These are phyloP conservation scores for Rana temporaria DNA, from an alignment of 2,113 vertebrate genomes.

Conservation along the genomic window DNA sequence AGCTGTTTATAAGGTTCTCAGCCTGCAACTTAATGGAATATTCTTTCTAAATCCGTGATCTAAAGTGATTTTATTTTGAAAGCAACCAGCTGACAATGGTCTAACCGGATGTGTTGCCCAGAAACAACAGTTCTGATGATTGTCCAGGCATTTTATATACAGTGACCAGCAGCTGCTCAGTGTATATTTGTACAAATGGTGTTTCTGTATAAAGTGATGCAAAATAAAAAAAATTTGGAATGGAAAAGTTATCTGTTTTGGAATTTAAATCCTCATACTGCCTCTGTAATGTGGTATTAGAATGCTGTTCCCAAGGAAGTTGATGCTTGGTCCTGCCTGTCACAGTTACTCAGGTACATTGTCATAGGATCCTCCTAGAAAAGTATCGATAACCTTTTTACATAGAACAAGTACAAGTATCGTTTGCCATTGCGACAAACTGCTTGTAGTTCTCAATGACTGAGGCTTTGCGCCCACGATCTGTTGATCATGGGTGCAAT, in stretches of 20 bases:
- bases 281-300: neutral
- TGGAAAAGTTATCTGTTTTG: neutral
- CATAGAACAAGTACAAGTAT: no score
- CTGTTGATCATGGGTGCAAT: no score
- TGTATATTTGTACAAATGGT: constrained; percentile 84
- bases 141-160: constrained; percentile 67
- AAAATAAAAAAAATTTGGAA: constrained; percentile 66
- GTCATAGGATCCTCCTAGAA: no score
- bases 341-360: no score
- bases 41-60: neutral
- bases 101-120: no score
- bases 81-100: neutral
- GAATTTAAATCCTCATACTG: neutral
- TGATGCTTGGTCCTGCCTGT: no score
- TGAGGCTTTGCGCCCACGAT: no score
- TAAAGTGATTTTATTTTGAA: neutral
- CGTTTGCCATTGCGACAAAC: no score
- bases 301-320: neutral
- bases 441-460: no score
- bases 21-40: neutral
- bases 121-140: constrained; percentile 1
- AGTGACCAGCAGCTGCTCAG: constrained; percentile 70
- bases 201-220: constrained; percentile 79
- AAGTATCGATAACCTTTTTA: no score
- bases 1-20: neutral